Conservation (phyloP, 2,797 vertebrate genomes). For the Rhinichthys osculus region DNA sequence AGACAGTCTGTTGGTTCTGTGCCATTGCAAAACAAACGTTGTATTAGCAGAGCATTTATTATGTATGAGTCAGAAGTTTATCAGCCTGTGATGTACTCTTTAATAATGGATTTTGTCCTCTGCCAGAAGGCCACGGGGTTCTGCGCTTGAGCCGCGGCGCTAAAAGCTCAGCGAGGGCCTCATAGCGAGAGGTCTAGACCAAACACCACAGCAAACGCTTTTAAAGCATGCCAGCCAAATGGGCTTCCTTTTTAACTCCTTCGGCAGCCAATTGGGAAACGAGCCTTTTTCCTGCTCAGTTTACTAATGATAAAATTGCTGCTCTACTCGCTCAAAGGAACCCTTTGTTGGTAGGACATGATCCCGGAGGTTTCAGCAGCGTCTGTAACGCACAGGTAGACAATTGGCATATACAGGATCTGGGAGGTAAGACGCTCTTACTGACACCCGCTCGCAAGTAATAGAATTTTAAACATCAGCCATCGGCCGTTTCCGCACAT, state of each 20-base stretch:
- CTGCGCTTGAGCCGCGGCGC: constrained; percentile 52
- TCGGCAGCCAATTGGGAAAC: constrained; percentile 65
- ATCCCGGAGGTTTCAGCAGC: constrained; percentile 72
- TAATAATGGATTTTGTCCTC: constrained; percentile 65
- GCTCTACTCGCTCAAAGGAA: constrained; percentile 71
- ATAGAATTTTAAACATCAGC: constrained; percentile 41
- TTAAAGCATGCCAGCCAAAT: constrained; percentile 64
- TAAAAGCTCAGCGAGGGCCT: constrained; percentile 60
- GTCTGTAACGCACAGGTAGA: constrained; percentile 70
- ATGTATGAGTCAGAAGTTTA: constrained; percentile 56
- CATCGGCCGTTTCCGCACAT: background rate
- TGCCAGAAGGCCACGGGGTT: constrained; percentile 53
- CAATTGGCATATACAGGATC: constrained; percentile 64
- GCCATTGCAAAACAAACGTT: constrained; percentile 39
- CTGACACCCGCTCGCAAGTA: constrained; percentile 60
- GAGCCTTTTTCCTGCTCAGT: constrained; percentile 76
- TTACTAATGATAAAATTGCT: constrained; percentile 81
- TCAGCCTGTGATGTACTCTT: constrained; percentile 48
- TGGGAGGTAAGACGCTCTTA: constrained; percentile 50
- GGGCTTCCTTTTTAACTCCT: constrained; percentile 72
- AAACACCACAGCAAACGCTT: constrained; percentile 62
- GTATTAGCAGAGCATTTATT: constrained; percentile 51
- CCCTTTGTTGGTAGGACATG: constrained; percentile 75
- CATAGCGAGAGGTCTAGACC: constrained; percentile 62
- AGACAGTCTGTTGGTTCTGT: constrained; percentile 30